Evolutionary conservation across 2,888 invertebrate genomes (phyloP).

Genomic region (Sarcophaga subvicina): DNA sequence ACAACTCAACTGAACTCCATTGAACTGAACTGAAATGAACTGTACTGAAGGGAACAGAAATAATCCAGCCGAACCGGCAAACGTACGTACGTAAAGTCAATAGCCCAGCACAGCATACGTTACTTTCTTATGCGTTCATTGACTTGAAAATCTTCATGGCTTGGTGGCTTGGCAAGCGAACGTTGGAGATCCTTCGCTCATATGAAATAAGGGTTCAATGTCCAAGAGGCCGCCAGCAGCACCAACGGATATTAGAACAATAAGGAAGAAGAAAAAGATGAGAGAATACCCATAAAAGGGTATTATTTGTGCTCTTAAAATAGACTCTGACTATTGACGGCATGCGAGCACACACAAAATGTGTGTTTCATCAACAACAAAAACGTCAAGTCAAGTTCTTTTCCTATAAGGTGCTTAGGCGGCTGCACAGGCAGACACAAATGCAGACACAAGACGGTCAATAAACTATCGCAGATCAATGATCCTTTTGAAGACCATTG

Average conservation of each 20-base stretch:
- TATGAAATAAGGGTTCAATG: slow-evolving; percentile 57
- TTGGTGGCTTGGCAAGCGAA: slow-evolving; percentile 6
- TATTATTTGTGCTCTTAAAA: neutral
- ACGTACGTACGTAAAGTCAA: slow-evolving; percentile 54
- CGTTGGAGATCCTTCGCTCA: slow-evolving; percentile 56
- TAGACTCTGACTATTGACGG: too few species aligned
- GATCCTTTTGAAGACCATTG: slow-evolving; percentile 62
- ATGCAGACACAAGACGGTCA: slow-evolving; percentile 35
- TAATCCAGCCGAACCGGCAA: slow-evolving; percentile 33
- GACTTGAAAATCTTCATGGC: slow-evolving; percentile 37
- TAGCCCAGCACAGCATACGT: slow-evolving; percentile 50
- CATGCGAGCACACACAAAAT: too few species aligned
- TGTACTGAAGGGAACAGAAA: slow-evolving; percentile 7
- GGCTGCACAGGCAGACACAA: neutral
- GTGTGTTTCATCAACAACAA: too few species aligned
- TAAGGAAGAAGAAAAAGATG: slow-evolving; percentile 24
- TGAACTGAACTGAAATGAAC: neutral
- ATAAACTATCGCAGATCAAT: slow-evolving; percentile 59
- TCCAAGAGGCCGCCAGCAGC: neutral
- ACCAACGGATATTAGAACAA: slow-evolving; percentile 49
- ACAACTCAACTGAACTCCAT: neutral
- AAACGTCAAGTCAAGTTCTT: too few species aligned
- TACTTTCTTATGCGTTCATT: slow-evolving; percentile 60
- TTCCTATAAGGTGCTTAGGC: too few species aligned
- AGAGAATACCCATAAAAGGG: neutral